Conservation (phyloP, 2,888 invertebrate genomes). For the Pseudococcus jackbeardsleyi region DNA sequence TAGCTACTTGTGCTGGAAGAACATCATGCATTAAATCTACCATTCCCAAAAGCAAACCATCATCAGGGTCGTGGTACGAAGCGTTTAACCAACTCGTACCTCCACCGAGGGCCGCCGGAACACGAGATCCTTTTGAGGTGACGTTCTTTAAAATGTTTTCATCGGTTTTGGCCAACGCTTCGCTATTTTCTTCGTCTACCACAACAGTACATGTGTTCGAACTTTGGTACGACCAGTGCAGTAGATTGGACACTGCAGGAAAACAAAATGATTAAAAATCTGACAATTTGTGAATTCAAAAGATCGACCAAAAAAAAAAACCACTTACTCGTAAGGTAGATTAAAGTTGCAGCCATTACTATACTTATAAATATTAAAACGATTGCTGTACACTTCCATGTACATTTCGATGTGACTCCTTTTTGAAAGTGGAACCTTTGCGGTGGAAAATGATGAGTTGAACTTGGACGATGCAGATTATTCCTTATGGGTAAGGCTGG, state of each 20-base stretch:
- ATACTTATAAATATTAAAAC: conserved; percentile 87
- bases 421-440: conserved; percentile 90
- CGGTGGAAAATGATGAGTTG: conserved; percentile 80
- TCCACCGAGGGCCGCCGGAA: conserved; percentile 36
- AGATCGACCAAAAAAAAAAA: background rate
- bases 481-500: conserved; percentile 84
- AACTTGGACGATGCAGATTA: conserved; percentile 77
- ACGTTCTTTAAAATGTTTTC: conserved; percentile 61
- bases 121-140: background rate
- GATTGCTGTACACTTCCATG: conserved; percentile 93
- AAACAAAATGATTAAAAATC: background rate
- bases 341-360: conserved; percentile 84
- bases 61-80: background rate
- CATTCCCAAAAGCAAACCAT: conserved; percentile 25
- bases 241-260: conserved; percentile 80
- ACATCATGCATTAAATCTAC: conserved; percentile 53
- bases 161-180: conserved; percentile 66
- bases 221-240: conserved; percentile 88
- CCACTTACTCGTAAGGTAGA: conserved; percentile 88
- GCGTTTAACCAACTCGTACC: conserved; percentile 40
- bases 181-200: conserved; percentile 72
- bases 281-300: background rate
- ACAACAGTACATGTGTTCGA: conserved; percentile 87
- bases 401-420: conserved; percentile 87
- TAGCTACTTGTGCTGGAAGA: conserved; percentile 23